Percentiles rank a stretch among this genome's conserved stretches.
phyloP scores from a whole-genome alignment of 1,140 invertebrate genomes.

The Trialeurodes vaporariorum region DNA sequence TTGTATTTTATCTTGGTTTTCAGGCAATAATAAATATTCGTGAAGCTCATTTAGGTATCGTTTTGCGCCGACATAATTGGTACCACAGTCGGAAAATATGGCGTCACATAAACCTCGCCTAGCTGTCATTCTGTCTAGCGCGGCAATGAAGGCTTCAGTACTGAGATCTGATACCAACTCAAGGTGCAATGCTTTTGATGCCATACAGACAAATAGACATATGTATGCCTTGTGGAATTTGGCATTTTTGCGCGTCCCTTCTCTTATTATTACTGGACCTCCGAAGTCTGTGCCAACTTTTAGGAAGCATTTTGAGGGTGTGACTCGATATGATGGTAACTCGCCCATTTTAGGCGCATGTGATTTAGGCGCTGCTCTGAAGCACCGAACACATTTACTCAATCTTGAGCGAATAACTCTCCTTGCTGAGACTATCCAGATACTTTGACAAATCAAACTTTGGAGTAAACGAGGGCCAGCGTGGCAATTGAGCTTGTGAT shows the following conservation, averaged over 20 bases:
- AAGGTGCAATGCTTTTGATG: constrained; percentile 35
- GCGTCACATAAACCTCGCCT: constrained; percentile 28
- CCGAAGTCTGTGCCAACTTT: constrained; percentile 32
- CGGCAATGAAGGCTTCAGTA: constrained; percentile 32
- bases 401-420: constrained; percentile 19
- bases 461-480: constrained; percentile 22
- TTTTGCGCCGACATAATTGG: constrained; percentile 31
- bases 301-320: constrained; percentile 24
- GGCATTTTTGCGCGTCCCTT: constrained; percentile 19
- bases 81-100: constrained; percentile 32
- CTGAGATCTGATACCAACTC: constrained; percentile 32
- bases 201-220: constrained; percentile 35
- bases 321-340: constrained; percentile 26
- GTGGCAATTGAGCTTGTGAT: constrained; percentile 27
- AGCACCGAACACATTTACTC: constrained; percentile 28
- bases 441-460: constrained; percentile 21
- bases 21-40: not conserved
- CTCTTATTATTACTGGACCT: constrained; percentile 33
- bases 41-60: constrained; percentile 11
- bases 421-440: constrained; percentile 26
- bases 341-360: constrained; percentile 26
- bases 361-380: constrained; percentile 14
- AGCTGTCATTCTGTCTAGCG: constrained; percentile 32
- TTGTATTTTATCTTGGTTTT: not conserved
- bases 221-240: constrained; percentile 33